Conservation (phyloP, 1,140 invertebrate species). For the Aphidius ervi region DNA sequence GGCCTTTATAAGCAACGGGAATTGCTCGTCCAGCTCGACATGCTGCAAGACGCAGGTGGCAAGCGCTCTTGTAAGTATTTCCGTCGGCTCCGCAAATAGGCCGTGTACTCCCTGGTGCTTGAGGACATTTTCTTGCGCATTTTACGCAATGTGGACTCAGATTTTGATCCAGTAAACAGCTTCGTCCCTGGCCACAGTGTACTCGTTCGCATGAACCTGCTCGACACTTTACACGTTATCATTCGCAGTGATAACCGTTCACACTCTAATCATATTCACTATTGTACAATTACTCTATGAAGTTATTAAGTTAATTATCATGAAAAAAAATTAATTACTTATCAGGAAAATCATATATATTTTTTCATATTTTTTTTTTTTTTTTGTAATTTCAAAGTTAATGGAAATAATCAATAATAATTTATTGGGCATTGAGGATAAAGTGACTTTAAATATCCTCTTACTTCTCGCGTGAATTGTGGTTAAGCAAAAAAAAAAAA, state of each 20-base stretch:
- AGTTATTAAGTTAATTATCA: no score
- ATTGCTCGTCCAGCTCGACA: conserved; percentile 78
- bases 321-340: no score
- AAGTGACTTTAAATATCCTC: no score
- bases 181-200: conserved; percentile 73
- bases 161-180: conserved; percentile 83
- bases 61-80: conserved; percentile 79
- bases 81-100: conserved; percentile 84
- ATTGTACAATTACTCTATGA: no score
- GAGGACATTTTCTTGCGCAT: conserved; percentile 67
- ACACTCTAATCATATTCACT: background rate
- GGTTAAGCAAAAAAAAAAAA: no score
- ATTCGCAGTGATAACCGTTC: conserved; percentile 36
- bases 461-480: no score
- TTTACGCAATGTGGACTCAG: conserved; percentile 77
- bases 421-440: no score
- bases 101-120: conserved; percentile 44
- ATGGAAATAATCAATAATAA: no score
- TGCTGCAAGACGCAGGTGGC: conserved; percentile 77
- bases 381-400: no score
- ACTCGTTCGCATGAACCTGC: conserved; percentile 74
- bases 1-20: conserved; percentile 79
- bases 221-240: conserved; percentile 51
- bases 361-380: no score
- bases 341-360: no score